phyloP scores from a whole-genome alignment of 2,888 invertebrate species.

The Ornithoptera alexandrae region DNA sequence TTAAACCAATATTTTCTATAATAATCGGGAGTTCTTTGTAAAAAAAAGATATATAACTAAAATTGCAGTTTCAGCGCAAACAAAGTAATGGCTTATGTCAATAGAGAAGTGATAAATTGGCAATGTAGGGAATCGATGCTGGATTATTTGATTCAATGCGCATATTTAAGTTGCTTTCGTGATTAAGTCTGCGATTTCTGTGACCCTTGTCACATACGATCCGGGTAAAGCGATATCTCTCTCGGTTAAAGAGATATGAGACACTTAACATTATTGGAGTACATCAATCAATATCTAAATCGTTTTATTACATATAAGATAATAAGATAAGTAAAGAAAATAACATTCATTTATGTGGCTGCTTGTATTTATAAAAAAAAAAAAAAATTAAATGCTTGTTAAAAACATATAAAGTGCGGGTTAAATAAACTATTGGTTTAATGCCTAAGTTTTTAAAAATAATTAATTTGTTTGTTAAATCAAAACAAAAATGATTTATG shows the following conservation, averaged over 20 bases:
- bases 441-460: too few species aligned
- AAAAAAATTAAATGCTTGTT: too few species aligned
- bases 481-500: background rate
- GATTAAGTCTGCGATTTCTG: conserved; percentile 56
- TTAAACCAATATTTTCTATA: too few species aligned
- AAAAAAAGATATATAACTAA: too few species aligned
- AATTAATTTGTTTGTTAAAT: too few species aligned
- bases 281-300: conserved; percentile 14
- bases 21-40: too few species aligned
- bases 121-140: conserved; percentile 23
- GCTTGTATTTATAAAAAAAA: too few species aligned
- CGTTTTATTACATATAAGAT: background rate
- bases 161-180: conserved; percentile 47
- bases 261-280: conserved; percentile 20
- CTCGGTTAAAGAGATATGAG: conserved; percentile 39
- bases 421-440: too few species aligned
- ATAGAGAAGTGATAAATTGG: conserved; percentile 22
- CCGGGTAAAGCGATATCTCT: conserved; percentile 53
- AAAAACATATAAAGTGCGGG: too few species aligned
- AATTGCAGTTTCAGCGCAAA: conserved; percentile 4
- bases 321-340: too few species aligned
- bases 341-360: too few species aligned
- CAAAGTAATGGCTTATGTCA: conserved; percentile 28
- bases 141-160: conserved; percentile 29
- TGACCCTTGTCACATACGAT: conserved; percentile 57